phyloP scores from a whole-genome alignment of 1,140 invertebrate genomes.

The Hycleus cichorii region DNA sequence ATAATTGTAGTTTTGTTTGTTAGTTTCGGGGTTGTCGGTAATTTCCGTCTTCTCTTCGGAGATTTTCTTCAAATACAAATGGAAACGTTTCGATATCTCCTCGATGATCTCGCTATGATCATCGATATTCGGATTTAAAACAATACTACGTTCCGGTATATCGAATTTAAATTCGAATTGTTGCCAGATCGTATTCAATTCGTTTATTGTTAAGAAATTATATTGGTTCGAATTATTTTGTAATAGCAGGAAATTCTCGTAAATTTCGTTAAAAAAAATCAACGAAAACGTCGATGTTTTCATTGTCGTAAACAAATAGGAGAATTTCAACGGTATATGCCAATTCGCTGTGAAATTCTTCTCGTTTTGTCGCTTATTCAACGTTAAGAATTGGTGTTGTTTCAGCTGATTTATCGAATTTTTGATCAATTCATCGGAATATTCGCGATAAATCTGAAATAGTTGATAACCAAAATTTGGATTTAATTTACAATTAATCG shows the following conservation, averaged over 20 bases:
- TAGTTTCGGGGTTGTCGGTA: conserved; percentile 5
- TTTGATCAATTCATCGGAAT: conserved; percentile 53
- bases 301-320: conserved; percentile 19
- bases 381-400: conserved; percentile 49
- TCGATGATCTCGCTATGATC: conserved; percentile 46
- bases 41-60: conserved; percentile 12
- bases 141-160: conserved; percentile 54
- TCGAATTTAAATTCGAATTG: conserved; percentile 46
- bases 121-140: conserved; percentile 49
- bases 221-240: conserved; percentile 2
- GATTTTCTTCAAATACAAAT: conserved; percentile 23
- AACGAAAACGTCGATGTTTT: conserved; percentile 10
- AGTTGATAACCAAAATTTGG: conserved; percentile 56
- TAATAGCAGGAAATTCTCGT: conserved; percentile 8
- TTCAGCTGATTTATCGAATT: conserved; percentile 52
- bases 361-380: conserved; percentile 39
- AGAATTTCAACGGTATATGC: conserved; percentile 21
- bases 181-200: conserved; percentile 34
- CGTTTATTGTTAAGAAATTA: conserved; percentile 23
- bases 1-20: background rate
- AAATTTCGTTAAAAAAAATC: conserved; percentile 11
- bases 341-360: conserved; percentile 8
- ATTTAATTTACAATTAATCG: conserved; percentile 53
- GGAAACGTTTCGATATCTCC: conserved; percentile 44
- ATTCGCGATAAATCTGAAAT: conserved; percentile 65